Conservation (phyloP, 2,797 vertebrate species). For the Alectoris magna region DNA sequence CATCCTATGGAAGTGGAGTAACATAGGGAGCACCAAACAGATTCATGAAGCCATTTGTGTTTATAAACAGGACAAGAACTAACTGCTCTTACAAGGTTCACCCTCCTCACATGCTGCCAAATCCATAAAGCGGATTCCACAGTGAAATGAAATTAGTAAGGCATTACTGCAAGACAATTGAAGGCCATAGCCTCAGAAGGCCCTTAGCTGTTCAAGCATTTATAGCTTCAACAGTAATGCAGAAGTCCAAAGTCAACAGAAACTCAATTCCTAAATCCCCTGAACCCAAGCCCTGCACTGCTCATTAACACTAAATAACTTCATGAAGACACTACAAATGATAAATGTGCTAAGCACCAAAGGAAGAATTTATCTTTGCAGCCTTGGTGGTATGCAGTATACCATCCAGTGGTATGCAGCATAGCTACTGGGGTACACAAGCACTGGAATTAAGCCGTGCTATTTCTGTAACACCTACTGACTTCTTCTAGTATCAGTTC, state of each 20-base stretch:
- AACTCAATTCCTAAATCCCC: neutral
- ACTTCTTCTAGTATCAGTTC: neutral
- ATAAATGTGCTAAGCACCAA: neutral
- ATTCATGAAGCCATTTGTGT: neutral
- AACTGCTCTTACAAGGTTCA: neutral
- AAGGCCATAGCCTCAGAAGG: neutral
- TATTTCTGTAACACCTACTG: neutral
- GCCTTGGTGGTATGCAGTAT: neutral
- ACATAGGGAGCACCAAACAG: neutral
- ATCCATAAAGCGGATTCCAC: neutral
- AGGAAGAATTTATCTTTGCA: conserved; percentile 27
- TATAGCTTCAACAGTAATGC: neutral
- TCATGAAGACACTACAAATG: neutral
- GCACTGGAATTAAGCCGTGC: neutral
- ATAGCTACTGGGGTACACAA: neutral
- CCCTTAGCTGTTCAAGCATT: neutral
- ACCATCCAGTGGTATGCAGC: neutral
- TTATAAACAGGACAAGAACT: neutral
- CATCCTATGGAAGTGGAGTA: neutral
- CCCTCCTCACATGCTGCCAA: neutral
- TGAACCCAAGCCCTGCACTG: neutral
- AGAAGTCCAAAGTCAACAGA: conserved; percentile 10
- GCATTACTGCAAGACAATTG: neutral
- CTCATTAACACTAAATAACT: neutral
- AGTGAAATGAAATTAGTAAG: neutral